Conservation (phyloP, 2,888 invertebrate genomes). For the Agrilus cyanescens region DNA sequence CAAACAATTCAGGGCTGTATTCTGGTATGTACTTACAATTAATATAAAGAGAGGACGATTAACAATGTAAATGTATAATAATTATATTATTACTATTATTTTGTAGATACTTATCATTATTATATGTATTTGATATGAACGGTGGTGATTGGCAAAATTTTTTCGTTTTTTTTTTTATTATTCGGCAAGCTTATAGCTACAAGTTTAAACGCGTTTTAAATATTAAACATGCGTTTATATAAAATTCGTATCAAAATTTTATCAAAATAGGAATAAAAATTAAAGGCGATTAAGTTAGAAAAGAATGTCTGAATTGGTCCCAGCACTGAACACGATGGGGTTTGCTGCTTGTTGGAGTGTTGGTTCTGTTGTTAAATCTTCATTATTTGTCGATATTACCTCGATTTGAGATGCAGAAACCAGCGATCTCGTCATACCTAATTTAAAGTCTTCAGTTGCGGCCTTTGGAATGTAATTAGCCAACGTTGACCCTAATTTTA, state of each 20-base stretch:
- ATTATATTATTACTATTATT: no score
- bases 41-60: no score
- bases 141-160: no score
- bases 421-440: constrained; percentile 61
- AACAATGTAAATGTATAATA: no score
- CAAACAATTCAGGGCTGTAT: no score
- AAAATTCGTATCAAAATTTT: neutral
- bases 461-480: constrained; percentile 78
- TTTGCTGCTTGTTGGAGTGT: constrained; percentile 23
- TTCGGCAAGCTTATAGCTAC: no score
- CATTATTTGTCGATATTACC: constrained; percentile 9
- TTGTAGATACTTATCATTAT: no score
- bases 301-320: constrained; percentile 33
- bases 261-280: constrained; percentile 2
- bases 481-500: constrained; percentile 50
- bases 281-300: constrained; percentile 22
- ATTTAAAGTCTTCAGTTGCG: constrained; percentile 58
- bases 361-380: constrained; percentile 14
- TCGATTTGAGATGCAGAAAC: constrained; percentile 20
- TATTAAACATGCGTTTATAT: no score
- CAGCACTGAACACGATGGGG: constrained; percentile 31
- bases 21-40: no score
- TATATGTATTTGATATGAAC: no score
- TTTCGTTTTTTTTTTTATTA: no score
- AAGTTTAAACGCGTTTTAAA: no score